Percentiles rank a stretch among this genome's conserved stretches.
These are phyloP conservation scores for Pangasianodon hypophthalmus DNA, from an alignment of 2,113 vertebrate species.

Conservation along the genomic window DNA sequence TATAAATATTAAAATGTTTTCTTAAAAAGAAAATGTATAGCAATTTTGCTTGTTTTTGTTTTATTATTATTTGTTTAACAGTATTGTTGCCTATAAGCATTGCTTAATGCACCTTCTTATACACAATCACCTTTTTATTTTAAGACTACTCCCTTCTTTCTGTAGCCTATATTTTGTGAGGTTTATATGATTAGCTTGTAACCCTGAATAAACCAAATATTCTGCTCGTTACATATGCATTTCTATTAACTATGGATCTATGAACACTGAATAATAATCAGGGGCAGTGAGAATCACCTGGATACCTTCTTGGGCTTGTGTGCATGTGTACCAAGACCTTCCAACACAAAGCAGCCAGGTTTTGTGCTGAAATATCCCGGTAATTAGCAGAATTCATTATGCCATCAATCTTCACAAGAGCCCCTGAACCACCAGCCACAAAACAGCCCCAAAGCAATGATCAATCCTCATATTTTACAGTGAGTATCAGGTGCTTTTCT, in stretches of 20 bases:
- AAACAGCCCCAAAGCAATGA: background rate
- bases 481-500: background rate
- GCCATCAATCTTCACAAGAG: constrained; percentile 1
- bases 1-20: background rate
- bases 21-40: background rate
- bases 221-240: background rate
- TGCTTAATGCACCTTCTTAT: too few relatives aligned
- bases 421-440: background rate
- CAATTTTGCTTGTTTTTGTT: background rate
- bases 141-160: background rate
- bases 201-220: background rate
- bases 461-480: background rate
- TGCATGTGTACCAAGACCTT: background rate
- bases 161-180: background rate
- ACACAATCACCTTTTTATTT: background rate
- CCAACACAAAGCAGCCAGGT: background rate
- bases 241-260: background rate
- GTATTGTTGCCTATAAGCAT: too few relatives aligned
- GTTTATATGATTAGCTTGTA: background rate
- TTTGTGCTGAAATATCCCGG: background rate
- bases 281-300: background rate
- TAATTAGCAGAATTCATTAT: background rate
- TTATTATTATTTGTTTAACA: background rate
- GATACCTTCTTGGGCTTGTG: background rate
- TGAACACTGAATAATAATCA: background rate